A percentile compares a stretch with the other conserved stretches of the same genome.
Evolutionary conservation across 2,888 invertebrate species (phyloP).

Genomic region (Eurois occulta): DNA sequence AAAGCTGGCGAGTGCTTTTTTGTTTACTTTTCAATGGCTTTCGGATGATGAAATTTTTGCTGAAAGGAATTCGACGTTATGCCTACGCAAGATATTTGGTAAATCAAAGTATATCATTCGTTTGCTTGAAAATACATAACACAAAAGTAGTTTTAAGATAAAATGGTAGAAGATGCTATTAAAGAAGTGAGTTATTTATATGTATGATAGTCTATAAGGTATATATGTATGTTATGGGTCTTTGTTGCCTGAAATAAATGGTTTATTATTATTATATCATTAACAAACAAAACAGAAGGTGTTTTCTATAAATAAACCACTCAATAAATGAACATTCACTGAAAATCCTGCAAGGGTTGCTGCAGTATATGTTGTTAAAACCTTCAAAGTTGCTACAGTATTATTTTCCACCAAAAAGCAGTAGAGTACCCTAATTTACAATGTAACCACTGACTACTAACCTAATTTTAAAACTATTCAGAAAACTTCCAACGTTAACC

Average conservation of each 20-base stretch:
- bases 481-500: constrained; percentile 57
- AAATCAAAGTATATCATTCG: background rate
- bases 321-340: background rate
- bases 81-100: too few relatives aligned
- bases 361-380: too few relatives aligned
- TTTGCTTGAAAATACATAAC: background rate
- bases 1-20: constrained; percentile 42
- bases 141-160: background rate
- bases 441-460: constrained; percentile 36
- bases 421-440: constrained; percentile 34
- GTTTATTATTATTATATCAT: too few relatives aligned
- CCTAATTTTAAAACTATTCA: constrained; percentile 47
- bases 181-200: too few relatives aligned
- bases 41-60: background rate
- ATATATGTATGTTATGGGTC: too few relatives aligned
- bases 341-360: background rate
- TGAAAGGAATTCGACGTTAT: background rate
- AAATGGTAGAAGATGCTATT: too few relatives aligned
- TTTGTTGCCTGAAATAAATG: too few relatives aligned
- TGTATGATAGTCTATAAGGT: too few relatives aligned
- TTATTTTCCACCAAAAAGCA: background rate
- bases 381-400: constrained; percentile 2
- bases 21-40: constrained; percentile 27
- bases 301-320: background rate
- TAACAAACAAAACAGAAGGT: background rate